These are phyloP conservation scores for Didymodactylos carnosus DNA, from an alignment of 2,888 invertebrate species.

Conservation along the genomic window DNA sequence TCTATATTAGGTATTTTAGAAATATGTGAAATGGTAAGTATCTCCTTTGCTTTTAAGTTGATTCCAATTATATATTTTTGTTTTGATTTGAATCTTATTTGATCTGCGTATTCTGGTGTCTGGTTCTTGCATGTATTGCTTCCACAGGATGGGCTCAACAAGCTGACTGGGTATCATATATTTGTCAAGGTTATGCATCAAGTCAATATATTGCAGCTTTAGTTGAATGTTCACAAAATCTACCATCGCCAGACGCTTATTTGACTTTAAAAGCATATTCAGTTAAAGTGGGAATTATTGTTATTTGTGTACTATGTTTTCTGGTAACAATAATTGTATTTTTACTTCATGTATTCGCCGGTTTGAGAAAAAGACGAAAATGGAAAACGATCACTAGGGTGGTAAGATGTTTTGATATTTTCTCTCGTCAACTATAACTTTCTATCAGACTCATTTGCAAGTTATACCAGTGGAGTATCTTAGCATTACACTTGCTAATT, in stretches of 20 bases:
- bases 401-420: too few species aligned
- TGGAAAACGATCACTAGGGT: neutral
- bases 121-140: neutral
- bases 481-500: neutral
- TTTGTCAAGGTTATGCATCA: neutral
- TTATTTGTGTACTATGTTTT: neutral
- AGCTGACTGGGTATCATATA: neutral
- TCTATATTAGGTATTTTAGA: neutral
- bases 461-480: too few species aligned
- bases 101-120: neutral
- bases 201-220: neutral
- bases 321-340: neutral
- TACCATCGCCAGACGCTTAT: neutral
- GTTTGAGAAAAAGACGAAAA: neutral
- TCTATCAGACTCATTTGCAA: too few species aligned
- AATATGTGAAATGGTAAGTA: neutral
- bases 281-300: neutral
- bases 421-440: too few species aligned
- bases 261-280: neutral
- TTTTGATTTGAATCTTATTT: neutral
- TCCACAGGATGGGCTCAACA: neutral
- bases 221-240: neutral
- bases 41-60: neutral
- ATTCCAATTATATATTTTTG: neutral
- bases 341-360: neutral